Evolutionary conservation across 2,797 vertebrate genomes (phyloP).

Genomic region (Crocidura indochinensis): DNA sequence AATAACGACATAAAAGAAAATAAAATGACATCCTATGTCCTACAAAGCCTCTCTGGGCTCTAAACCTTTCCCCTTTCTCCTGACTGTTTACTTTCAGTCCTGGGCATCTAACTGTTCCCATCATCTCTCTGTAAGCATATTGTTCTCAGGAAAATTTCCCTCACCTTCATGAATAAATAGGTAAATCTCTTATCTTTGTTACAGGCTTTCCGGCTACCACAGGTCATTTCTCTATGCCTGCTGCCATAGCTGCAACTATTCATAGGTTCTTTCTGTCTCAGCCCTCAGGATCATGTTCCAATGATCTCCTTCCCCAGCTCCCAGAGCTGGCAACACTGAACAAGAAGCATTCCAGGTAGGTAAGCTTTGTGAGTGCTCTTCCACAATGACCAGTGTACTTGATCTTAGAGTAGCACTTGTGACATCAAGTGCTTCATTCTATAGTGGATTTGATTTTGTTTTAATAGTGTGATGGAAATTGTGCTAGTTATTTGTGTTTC

Average conservation of each 20-base stretch:
- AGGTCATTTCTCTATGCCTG: background rate
- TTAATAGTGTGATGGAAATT: background rate
- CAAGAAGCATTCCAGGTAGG: background rate
- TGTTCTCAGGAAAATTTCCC: background rate
- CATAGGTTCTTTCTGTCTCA: background rate
- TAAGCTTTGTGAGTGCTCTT: background rate
- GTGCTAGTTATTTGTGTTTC: background rate
- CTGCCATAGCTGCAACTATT: background rate
- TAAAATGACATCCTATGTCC: background rate
- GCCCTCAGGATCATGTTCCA: background rate
- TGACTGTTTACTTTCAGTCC: background rate
- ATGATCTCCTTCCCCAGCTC: background rate
- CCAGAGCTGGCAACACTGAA: background rate
- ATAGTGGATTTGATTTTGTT: background rate
- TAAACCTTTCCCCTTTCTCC: too few relatives aligned
- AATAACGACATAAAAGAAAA: constrained; percentile 28
- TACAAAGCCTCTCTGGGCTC: constrained; percentile 14
- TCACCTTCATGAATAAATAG: background rate
- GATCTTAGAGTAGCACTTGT: background rate
- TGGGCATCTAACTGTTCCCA: background rate
- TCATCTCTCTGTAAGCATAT: background rate
- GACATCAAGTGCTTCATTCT: background rate
- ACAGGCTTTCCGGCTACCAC: background rate
- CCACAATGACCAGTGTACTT: background rate
- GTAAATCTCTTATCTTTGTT: background rate